These are phyloP conservation scores for Heliconius congener DNA, from an alignment of 1,140 invertebrate genomes.

Conservation along the genomic window DNA sequence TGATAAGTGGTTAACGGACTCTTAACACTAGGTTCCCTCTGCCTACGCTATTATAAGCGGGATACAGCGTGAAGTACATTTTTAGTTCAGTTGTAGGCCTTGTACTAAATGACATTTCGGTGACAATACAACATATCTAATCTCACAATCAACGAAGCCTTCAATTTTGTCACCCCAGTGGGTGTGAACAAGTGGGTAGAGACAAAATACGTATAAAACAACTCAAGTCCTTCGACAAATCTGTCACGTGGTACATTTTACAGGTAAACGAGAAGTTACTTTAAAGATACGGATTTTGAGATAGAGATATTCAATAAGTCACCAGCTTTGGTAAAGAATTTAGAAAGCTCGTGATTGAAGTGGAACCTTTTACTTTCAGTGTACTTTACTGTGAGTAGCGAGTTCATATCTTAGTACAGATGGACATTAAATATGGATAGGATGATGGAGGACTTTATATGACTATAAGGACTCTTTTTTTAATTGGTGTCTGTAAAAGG, in stretches of 20 bases:
- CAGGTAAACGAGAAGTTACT: background rate
- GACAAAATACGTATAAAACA: conserved; percentile 2
- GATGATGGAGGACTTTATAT: too few species aligned
- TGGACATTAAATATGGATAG: too few species aligned
- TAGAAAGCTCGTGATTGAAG: background rate
- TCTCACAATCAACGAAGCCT: background rate
- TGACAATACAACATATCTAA: background rate
- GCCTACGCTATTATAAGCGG: too few species aligned
- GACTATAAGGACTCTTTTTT: too few species aligned
- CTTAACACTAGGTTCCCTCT: too few species aligned
- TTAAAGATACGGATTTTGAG: background rate
- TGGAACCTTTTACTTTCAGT: background rate
- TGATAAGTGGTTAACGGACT: too few species aligned
- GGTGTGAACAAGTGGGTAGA: background rate
- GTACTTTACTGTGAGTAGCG: background rate
- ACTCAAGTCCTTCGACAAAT: background rate
- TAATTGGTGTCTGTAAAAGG: too few species aligned
- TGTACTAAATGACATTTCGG: background rate
- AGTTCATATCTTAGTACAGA: too few species aligned
- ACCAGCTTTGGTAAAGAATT: background rate
- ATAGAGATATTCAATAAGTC: background rate
- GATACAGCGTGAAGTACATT: too few species aligned
- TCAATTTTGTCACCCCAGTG: background rate
- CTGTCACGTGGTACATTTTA: background rate
- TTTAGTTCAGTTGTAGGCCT: too few species aligned